Percentiles rank a stretch among this genome's conserved stretches.
Evolutionary conservation across 2,797 vertebrate genomes (phyloP).

Genomic region (Holocentrus rufus): DNA sequence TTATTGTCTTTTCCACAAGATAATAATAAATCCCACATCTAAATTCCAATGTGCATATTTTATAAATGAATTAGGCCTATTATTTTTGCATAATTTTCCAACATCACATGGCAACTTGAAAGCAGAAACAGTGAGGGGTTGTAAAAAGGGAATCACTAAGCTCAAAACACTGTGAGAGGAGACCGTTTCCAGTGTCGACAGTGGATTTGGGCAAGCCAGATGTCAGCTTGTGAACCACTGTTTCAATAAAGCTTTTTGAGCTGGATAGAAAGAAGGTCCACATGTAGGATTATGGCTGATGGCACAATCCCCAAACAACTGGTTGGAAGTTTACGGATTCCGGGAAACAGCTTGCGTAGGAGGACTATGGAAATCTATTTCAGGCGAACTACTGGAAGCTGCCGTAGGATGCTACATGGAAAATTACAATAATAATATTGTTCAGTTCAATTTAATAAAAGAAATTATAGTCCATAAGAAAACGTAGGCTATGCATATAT

Average conservation of each 20-base stretch:
- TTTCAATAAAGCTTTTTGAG: slow-evolving; percentile 64
- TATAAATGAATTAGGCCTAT: not conserved
- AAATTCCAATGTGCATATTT: not conserved
- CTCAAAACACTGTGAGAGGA: not conserved
- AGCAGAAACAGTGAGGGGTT: not conserved
- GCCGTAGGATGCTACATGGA: not conserved
- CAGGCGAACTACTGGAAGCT: not conserved
- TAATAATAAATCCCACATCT: not conserved
- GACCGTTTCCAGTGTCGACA: slow-evolving; percentile 25
- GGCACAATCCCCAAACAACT: slow-evolving; percentile 66
- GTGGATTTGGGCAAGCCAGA: slow-evolving; percentile 68
- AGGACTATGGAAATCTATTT: slow-evolving; percentile 8
- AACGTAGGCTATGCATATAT: not conserved
- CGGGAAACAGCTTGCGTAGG: slow-evolving; percentile 16
- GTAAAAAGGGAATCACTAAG: not conserved
- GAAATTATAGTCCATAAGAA: not conserved
- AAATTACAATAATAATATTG: not conserved
- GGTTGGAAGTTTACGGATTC: slow-evolving; percentile 30
- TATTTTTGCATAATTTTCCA: not conserved
- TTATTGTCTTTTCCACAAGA: not conserved
- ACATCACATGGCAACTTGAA: not conserved
- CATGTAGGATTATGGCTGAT: slow-evolving; percentile 57
- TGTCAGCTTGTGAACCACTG: slow-evolving; percentile 57
- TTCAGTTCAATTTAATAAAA: not conserved
- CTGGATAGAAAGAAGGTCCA: slow-evolving; percentile 51